Evolutionary conservation across 2,888 invertebrate species (phyloP), one percentile per base, ranked within the genome.

Genomic region (Ctenicera cuprea): DNA sequence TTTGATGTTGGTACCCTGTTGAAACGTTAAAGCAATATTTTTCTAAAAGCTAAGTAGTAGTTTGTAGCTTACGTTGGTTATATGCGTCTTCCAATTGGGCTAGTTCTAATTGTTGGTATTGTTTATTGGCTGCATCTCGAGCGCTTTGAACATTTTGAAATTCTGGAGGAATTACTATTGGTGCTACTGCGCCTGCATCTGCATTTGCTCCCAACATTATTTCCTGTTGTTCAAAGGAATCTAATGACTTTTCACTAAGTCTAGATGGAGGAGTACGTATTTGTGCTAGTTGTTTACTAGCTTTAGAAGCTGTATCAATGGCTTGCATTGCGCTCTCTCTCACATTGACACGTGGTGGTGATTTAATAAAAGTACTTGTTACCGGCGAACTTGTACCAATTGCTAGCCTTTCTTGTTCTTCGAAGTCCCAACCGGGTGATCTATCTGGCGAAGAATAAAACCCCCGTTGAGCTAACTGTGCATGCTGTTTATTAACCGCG

Each of bases 1-100:
- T 63, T 54, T 74, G 74, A 63, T 71, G 61, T 4, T 76, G 68
- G 65, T 74, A 77, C 45, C 67, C 71, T 71, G 57, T 2, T 2
- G 43, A 5, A 68, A 43, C 2, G 12, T 12, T 12, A 41, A n/a
- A 7, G 14, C 8, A 43, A 43, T 3, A 43, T 59, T n/a, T 48
- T 66, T 14, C 22, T 26, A 8, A 22, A 48, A 45, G 22, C n/a
- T 72, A 59, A n/a, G 9, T 57, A 41, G 22, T 20, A 52, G 45
- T 20, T 16, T 14, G 3, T 3, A 50, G 38, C 63, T 14, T 30
- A 70, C 70, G 26, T 54, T 63, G 2, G 26, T 63, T 20, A 48
- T 70, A 70, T 62, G 52, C 52, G 0, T 37, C 62, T 8, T 38
- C 52, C 4, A 63, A 38, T 57, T 14, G 14, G 11, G 20, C 14